A percentile compares a stretch with the other conserved stretches of the same genome.
phyloP scores from a whole-genome alignment of 2,888 invertebrate species.

The Pediacus dermestoides region DNA sequence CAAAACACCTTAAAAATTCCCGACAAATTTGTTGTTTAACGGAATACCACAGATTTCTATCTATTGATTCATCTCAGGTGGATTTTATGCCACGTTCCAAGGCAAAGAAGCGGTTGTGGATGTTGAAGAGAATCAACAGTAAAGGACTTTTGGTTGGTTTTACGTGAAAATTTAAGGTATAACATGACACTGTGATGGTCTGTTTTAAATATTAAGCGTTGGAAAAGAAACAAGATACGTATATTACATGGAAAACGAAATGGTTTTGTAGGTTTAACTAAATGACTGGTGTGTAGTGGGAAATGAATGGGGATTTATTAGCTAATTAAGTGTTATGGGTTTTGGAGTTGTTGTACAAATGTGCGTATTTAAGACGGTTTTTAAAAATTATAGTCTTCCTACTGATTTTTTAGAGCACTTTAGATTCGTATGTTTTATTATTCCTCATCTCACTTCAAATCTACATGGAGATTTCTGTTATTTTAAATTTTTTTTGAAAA shows the following conservation, averaged over 20 bases:
- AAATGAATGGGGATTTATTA: too few species aligned
- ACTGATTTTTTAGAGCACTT: too few species aligned
- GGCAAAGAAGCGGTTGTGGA: not conserved
- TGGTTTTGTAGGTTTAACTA: too few species aligned
- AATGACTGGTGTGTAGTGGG: too few species aligned
- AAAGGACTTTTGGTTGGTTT: conserved; percentile 7
- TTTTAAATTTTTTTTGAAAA: too few species aligned
- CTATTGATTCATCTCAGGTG: conserved; percentile 22
- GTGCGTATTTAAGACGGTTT: too few species aligned
- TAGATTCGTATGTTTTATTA: too few species aligned
- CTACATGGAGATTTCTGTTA: too few species aligned
- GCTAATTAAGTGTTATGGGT: too few species aligned
- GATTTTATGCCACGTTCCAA: conserved; percentile 13
- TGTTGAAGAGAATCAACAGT: conserved; percentile 3
- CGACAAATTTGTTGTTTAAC: conserved; percentile 46
- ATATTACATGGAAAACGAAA: conserved; percentile 32
- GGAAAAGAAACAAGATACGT: conserved; percentile 36
- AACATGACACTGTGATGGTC: conserved; percentile 43
- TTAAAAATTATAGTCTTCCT: too few species aligned
- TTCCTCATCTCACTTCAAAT: too few species aligned
- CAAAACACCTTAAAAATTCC: conserved; percentile 43
- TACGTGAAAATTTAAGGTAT: conserved; percentile 31
- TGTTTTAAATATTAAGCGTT: conserved; percentile 41
- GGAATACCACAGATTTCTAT: conserved; percentile 42
- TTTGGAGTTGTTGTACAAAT: too few species aligned